Evolutionary conservation across 2,888 invertebrate genomes (phyloP).

Genomic region (Cephonodes hylas): DNA sequence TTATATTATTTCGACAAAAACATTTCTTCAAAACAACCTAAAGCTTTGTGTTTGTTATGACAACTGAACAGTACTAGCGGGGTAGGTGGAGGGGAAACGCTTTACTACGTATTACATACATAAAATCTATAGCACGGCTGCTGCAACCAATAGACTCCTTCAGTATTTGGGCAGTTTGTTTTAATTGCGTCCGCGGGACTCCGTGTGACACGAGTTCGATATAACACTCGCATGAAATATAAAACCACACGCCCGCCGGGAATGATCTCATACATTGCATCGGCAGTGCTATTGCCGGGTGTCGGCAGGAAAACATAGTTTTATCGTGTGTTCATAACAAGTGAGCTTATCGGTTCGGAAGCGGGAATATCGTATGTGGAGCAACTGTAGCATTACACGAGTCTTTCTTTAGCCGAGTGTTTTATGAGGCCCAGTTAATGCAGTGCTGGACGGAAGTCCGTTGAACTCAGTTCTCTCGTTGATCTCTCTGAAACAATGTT

Average conservation of each 20-base stretch:
- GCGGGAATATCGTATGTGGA: slow-evolving; percentile 51
- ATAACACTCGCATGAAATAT: slow-evolving; percentile 23
- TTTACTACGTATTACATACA: no score
- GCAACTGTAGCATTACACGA: slow-evolving; percentile 46
- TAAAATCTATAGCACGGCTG: neutral
- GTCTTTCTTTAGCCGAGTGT: slow-evolving; percentile 46
- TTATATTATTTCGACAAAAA: neutral
- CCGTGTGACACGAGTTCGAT: neutral
- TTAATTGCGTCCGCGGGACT: neutral
- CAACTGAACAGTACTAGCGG: neutral
- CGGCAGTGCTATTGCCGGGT: slow-evolving; percentile 20
- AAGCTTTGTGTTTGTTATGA: neutral
- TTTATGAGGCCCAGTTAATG: slow-evolving; percentile 48
- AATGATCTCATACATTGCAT: slow-evolving; percentile 37
- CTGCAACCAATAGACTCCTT: neutral
- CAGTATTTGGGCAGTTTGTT: neutral
- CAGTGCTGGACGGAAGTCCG: slow-evolving; percentile 37
- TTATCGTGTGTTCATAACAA: slow-evolving; percentile 25
- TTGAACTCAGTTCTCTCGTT: slow-evolving; percentile 44
- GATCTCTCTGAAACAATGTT: slow-evolving; percentile 44
- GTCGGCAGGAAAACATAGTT: slow-evolving; percentile 22
- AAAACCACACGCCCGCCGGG: slow-evolving; percentile 31
- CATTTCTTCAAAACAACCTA: neutral
- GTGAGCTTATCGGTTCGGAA: slow-evolving; percentile 62
- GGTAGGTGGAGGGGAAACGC: neutral